Conservation (phyloP, 2,113 vertebrate species). For the Arothron firmamentum region DNA sequence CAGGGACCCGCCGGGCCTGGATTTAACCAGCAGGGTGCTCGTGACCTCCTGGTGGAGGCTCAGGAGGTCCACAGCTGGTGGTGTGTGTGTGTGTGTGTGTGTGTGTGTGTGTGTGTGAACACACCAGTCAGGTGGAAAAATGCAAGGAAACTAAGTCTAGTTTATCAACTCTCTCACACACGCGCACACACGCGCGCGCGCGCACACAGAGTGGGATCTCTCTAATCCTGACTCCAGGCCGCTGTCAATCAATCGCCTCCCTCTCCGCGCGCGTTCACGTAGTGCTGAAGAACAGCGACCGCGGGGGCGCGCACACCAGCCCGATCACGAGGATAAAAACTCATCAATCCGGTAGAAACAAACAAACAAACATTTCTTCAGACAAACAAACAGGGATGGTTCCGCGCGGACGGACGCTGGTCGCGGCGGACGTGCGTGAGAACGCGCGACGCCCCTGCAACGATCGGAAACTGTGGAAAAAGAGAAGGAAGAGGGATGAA, state of each 20-base stretch:
- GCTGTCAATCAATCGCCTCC: slow-evolving; percentile 53
- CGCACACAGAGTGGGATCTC: slow-evolving; percentile 59
- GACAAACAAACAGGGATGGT: too few relatives aligned
- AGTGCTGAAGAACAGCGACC: slow-evolving; percentile 71
- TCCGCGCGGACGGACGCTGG: too few relatives aligned
- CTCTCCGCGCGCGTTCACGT: slow-evolving; percentile 42
- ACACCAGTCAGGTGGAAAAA: too few relatives aligned
- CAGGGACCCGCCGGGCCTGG: too few relatives aligned
- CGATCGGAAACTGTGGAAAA: background rate
- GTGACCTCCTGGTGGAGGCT: too few relatives aligned
- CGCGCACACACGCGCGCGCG: slow-evolving; percentile 57
- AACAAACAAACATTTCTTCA: too few relatives aligned
- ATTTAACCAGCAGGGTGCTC: too few relatives aligned
- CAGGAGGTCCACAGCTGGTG: too few relatives aligned
- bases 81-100: too few relatives aligned
- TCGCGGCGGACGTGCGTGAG: background rate
- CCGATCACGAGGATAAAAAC: background rate
- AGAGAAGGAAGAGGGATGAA: background rate
- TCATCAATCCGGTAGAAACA: background rate
- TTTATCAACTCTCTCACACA: too few relatives aligned
- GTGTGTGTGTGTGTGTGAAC: too few relatives aligned
- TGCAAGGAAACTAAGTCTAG: too few relatives aligned
- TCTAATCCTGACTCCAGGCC: slow-evolving; percentile 66
- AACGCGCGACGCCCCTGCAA: background rate
- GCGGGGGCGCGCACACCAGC: slow-evolving; percentile 39